Evolutionary conservation across 1,140 invertebrate species (phyloP), one percentile per base, ranked within the genome.

Genomic region (Halictus rubicundus): DNA sequence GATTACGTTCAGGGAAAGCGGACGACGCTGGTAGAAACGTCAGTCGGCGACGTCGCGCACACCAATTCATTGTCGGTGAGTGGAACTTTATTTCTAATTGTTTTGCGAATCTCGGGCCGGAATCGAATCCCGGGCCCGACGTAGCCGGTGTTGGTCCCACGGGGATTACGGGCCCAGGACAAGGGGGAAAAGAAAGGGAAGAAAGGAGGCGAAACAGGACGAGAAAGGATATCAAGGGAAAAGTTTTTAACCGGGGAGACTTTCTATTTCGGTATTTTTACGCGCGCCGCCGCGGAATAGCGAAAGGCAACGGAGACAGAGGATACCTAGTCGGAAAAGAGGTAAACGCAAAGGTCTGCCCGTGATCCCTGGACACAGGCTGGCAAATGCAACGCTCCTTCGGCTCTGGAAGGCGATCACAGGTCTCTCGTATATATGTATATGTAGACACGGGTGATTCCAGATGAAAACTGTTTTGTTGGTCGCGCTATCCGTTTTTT

Each of bases 211-310:
- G 54, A n/a, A 57, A 57, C 54, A 57, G 54, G 54, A 57, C n/a
- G n/a, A 57, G 32, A 32, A 5, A 32, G 7, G 54, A 65, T 39
- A 37, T 61, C 52, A 16, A 54, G 25, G 49, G 49, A 49, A 59
- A 39, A 14, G 70, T 52, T 75, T 75, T 46, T 25, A 49, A 52
- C 39, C 49, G 63, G 46, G 64, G 52, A 52, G 32, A 85, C 84
- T 83, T 85, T 85, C 78, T 83, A 83, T 85, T 87, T 88, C 70
- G 86, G 63, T 57, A 85, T 87, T 88, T 87, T 87, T 86, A 86
- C 42, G 76, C 27, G 23, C 52, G 32, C 27, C 65, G 65, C 14
- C 23, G 65, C 65, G 49, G 49, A 46, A 61, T 37, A 83, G 68
- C 65, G 61, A 78, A 64, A 72, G 76, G 81, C 71, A 68, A 54